Percentiles rank a stretch among this genome's conserved stretches.
These are phyloP conservation scores for Pantala flavescens DNA, from an alignment of 1,140 invertebrate genomes.

Conservation along the genomic window DNA sequence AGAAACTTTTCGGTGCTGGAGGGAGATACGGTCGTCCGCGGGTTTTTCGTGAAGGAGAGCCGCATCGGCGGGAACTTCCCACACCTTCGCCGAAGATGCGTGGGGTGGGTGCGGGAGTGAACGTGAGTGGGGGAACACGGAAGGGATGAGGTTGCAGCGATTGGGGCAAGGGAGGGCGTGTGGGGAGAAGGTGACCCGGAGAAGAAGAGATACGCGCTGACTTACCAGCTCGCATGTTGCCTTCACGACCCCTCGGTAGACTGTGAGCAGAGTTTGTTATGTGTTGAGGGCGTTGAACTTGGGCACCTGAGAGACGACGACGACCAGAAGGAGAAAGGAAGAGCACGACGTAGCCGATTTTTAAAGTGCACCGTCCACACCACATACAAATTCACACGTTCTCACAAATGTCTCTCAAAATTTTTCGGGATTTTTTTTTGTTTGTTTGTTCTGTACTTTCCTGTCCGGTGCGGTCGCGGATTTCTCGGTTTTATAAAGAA, in stretches of 20 bases:
- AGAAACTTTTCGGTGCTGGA: too few relatives aligned
- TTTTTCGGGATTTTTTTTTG: too few relatives aligned
- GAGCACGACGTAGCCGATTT: too few relatives aligned
- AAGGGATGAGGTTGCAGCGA: too few relatives aligned
- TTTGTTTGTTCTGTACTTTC: too few relatives aligned
- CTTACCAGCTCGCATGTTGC: not conserved
- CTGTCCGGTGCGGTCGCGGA: too few relatives aligned
- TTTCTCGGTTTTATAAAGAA: too few relatives aligned
- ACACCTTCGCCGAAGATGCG: not conserved
- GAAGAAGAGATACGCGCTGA: not conserved
- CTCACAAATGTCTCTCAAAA: too few relatives aligned
- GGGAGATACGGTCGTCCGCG: not conserved
- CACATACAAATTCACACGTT: too few relatives aligned
- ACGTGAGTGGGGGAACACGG: not conserved
- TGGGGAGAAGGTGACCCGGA: not conserved
- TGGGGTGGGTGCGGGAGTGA: not conserved
- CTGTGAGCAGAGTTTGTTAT: conserved; percentile 1
- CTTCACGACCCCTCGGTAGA: not conserved
- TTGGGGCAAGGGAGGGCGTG: not conserved
- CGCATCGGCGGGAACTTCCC: not conserved
- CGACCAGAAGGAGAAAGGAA: not conserved
- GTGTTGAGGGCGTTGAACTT: not conserved
- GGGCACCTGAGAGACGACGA: not conserved
- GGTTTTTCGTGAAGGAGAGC: not conserved
- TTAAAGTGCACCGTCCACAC: too few relatives aligned